Base-by-base conservation (phyloP, 2,797 vertebrate species). In the Xenops minutus region DNA sequence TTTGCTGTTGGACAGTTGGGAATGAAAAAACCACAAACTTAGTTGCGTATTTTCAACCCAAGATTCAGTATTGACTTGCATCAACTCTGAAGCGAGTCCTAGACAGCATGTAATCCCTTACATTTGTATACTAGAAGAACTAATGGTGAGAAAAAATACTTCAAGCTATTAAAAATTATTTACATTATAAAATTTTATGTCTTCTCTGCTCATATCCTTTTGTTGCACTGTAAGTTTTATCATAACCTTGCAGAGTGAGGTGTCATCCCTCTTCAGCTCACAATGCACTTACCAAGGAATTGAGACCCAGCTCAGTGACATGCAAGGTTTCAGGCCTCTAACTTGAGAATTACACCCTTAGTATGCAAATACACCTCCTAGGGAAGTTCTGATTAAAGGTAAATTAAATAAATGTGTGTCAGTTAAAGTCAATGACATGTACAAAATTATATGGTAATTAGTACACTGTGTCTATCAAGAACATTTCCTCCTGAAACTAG, bases 371-470 rank as follows among this genome's bases (percentile, higher is more conserved):
- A 20, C 22, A 85, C 75, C 56, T 92, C 76, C 78, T 79, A 78
- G 68, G 79, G 66, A 77, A 92, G 67, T 89, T 85, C 48, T 89
- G 64, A 88, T 93, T 85, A 69, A 69, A 87, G 54, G 37, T 32
- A 88, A 92, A 93, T 88, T 79, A 89, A 94, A 83, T 88, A 88
- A 90, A 80, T 34, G 18, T 51, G 32, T 87, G 85, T 67, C 88
- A 88, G 73, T 89, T 89, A 1, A 73, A 69, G 59, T 68, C 82
- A 88, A 30, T 69, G 29, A 34, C 59, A 84, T 41, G 62, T 79
- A 72, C 41, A 39, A 62, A 79, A 62, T 91, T 46, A 43, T 21
- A n/a, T 51, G 75, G 27, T 41, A 69, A 77, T 83, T 62, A 67
- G 30, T 66, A 39, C 58, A 11, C 75, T 43, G 14, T 48, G 37